Base-by-base conservation (phyloP, 2,888 invertebrate genomes). In the Eupithecia subfuscata region DNA sequence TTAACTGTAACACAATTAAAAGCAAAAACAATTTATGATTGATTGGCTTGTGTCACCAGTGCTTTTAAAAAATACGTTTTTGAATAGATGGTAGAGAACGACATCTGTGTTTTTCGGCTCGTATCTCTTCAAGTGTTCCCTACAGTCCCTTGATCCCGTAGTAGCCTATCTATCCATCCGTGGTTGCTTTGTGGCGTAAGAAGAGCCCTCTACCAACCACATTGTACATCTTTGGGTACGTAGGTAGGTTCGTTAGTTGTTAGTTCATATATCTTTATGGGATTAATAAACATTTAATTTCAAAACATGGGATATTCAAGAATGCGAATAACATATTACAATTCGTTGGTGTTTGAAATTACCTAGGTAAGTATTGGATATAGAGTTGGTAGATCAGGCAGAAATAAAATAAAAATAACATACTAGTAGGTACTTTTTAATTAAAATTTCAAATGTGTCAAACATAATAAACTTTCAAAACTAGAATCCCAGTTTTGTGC, bases 61-160 rank as follows among this genome's bases (percentile, higher is more conserved):
- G n/a, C n/a, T 48, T 14, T 60, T 60, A 6, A 11, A 60, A 25
- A 1, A 60, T 25, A 14, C 30, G 1, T 30, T 40, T 64, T 60
- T 16, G 8, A 68, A 18, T 34, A 60, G 60, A 25, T 45, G 73
- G 65, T 64, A 74, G 68, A 56, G 16, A 75, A 68, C 72, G 86
- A 78, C 85, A 85, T 80, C 86, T 86, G 75, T 64, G 69, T 64
- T 25, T 16, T 9, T 22, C 16, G 45, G 37, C 64, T 30, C 14
- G 81, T 71, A 80, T 72, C 73, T 78, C 73, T 78, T 40, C 30
- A 68, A 70, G n/a, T 37, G 70, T 40, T 37, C 63, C 45, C 60
- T 48, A 12, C n/a, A 11, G 40, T 30, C 45, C 48, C 48, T 43
- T 63, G 25, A 37, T 56, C 22, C 43, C 64, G 16, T 30, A 45